Evolutionary conservation across 1,140 invertebrate genomes (phyloP).

Genomic region (Sinonovacula constricta): DNA sequence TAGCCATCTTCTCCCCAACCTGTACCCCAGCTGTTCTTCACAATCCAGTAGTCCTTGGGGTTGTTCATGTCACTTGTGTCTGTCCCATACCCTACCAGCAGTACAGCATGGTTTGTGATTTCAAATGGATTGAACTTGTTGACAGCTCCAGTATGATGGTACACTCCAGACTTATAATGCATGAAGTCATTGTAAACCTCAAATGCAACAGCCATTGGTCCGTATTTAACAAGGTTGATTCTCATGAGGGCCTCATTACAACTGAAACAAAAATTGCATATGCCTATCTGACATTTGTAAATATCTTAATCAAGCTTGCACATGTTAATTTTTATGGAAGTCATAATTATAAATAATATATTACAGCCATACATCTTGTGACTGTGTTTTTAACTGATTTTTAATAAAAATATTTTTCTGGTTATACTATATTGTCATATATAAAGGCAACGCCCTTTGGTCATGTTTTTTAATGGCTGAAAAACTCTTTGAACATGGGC

Average conservation of each 20-base stretch:
- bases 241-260: constrained; percentile 82
- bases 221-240: constrained; percentile 79
- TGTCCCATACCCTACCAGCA: constrained; percentile 76
- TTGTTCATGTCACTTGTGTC: constrained; percentile 56
- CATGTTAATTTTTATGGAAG: too few relatives aligned
- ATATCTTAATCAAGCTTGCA: too few relatives aligned
- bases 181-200: constrained; percentile 79
- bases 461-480: too few relatives aligned
- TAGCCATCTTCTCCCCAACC: constrained; percentile 82
- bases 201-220: constrained; percentile 81
- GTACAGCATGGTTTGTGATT: constrained; percentile 78
- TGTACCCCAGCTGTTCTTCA: constrained; percentile 81
- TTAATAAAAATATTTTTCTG: too few relatives aligned
- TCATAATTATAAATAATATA: too few relatives aligned
- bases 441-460: too few relatives aligned
- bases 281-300: too few relatives aligned
- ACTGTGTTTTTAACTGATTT: too few relatives aligned
- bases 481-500: too few relatives aligned
- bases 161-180: constrained; percentile 77
- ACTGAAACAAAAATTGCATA: too few relatives aligned
- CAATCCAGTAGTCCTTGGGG: constrained; percentile 75
- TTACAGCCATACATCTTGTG: too few relatives aligned
- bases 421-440: too few relatives aligned
- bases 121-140: constrained; percentile 75
- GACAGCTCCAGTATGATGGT: constrained; percentile 69